These are phyloP conservation scores for Chydorus sphaericus DNA, from an alignment of 2,888 invertebrate species.

Conservation along the genomic window DNA sequence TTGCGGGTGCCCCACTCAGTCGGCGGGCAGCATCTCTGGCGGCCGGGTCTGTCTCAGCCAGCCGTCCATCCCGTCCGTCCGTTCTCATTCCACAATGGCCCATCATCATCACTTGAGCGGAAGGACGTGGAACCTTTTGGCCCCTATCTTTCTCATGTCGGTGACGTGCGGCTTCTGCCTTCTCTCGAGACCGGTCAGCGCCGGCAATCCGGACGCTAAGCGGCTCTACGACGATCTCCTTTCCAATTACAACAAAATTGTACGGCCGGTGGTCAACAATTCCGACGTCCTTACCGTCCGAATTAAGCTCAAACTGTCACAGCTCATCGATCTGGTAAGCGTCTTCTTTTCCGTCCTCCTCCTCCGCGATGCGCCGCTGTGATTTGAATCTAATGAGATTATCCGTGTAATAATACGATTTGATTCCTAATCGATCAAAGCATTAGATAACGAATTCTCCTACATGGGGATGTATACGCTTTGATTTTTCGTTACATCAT, in stretches of 20 bases:
- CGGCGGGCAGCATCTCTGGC: slow-evolving; percentile 2
- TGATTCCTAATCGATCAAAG: too few relatives aligned
- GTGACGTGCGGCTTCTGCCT: background rate
- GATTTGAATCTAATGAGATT: background rate
- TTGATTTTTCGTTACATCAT: too few relatives aligned
- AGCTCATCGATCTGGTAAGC: slow-evolving; percentile 77
- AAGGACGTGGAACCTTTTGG: too few relatives aligned
- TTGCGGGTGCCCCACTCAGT: too few relatives aligned
- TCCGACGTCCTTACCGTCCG: slow-evolving; percentile 68
- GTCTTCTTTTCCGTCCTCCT: slow-evolving; percentile 10
- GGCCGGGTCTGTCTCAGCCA: slow-evolving; percentile 5
- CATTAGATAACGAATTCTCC: too few relatives aligned
- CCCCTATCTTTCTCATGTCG: background rate
- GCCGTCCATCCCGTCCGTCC: background rate
- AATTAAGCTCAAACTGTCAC: slow-evolving; percentile 73
- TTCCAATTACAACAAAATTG: slow-evolving; percentile 75
- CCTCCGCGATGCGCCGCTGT: background rate
- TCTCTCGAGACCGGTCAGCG: slow-evolving; percentile 26
- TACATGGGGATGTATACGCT: too few relatives aligned
- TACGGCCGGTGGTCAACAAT: slow-evolving; percentile 71
- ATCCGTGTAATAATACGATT: background rate
- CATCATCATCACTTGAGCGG: too few relatives aligned
- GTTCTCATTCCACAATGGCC: background rate
- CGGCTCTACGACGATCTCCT: slow-evolving; percentile 73
- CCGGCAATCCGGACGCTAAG: slow-evolving; percentile 75